Base-by-base conservation (phyloP, 2,888 invertebrate species). In the Rhimphoctona megacephalus region DNA sequence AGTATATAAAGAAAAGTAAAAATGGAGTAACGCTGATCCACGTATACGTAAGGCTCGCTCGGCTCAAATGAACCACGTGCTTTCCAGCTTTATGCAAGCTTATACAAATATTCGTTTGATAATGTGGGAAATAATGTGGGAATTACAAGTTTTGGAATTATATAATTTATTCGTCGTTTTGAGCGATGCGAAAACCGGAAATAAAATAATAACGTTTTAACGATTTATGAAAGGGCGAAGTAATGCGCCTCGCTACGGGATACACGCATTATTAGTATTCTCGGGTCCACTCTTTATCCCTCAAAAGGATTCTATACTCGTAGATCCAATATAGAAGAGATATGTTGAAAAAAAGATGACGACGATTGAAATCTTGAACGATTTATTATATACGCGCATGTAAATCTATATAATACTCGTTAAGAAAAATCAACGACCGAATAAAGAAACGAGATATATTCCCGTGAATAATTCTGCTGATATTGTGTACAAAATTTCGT, bases 261-360 rank as follows among this genome's bases (percentile, higher is more conserved):
- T 80, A 81, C 72, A 73, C 78, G 52, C 72, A 33, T 66, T 67
- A 79, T 74, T 80, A 85, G 76, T 81, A 85, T 81, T 81, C 77
- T 81, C 81, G 85, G 85, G 85, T 85, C 85, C 81, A 85, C 77
- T 78, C 72, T 81, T 72, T 81, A 39, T 25, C 11, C 72, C 66
- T 52, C n/a, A 81, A 72, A 76, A 66, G 64, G 49, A 85, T 85
- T 77, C 52, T 85, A 85, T 78, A 66, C 76, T 70, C 72, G 77
- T 85, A 78, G 61, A 85, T 52, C 46, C 70, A 80, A 72, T 36
- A 43, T n/a, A 33, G 43, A 52, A 70, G 33, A 80, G 33, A 81
- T 49, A 76, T 66, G 54, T 49, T 46, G 46, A 64, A 46, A 76
- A 64, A 64, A 46, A 70, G 36, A 33, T 49, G 72, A 61, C 17